Percentiles rank a stretch among this genome's conserved stretches.
These are phyloP conservation scores for Adrianichthys oophorus DNA, from an alignment of 2,797 vertebrate genomes.

Conservation along the genomic window DNA sequence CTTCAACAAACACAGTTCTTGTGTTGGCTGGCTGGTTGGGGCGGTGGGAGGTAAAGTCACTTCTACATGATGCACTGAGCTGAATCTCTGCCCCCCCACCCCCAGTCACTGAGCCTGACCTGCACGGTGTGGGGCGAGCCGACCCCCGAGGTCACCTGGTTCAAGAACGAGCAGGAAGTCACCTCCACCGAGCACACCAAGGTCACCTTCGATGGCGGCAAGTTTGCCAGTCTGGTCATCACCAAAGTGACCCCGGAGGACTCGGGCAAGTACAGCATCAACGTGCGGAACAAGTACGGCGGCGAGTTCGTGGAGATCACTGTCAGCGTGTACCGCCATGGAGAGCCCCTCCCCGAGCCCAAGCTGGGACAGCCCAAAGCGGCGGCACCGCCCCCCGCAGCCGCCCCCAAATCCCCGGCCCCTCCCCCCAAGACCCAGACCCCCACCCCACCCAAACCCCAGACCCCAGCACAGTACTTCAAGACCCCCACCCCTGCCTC, in stretches of 20 bases:
- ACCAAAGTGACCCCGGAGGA: constrained; percentile 88
- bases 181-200: constrained; percentile 82
- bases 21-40: too few relatives aligned
- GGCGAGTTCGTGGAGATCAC: constrained; percentile 98
- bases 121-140: constrained; percentile 97
- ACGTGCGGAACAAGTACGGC: constrained; percentile 95
- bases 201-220: constrained; percentile 86
- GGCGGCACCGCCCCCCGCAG: constrained; percentile 20
- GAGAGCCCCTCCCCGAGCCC: constrained; percentile 86
- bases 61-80: not conserved
- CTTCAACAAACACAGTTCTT: too few relatives aligned
- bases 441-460: constrained; percentile 45
- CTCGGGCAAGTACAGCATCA: constrained; percentile 96
- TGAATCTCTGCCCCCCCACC: constrained; percentile 1
- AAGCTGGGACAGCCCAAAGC: constrained; percentile 75
- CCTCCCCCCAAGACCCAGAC: constrained; percentile 61
- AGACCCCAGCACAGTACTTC: constrained; percentile 39
- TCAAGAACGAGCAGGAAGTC: constrained; percentile 92
- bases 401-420: constrained; percentile 57
- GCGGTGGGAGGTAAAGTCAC: too few relatives aligned
- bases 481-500: constrained; percentile 51
- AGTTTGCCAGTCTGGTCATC: constrained; percentile 89
- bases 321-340: constrained; percentile 93
- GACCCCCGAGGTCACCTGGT: constrained; percentile 92
- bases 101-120: constrained; percentile 92